phyloP scores from a whole-genome alignment of 2,113 vertebrate species.

The Hucho hucho region DNA sequence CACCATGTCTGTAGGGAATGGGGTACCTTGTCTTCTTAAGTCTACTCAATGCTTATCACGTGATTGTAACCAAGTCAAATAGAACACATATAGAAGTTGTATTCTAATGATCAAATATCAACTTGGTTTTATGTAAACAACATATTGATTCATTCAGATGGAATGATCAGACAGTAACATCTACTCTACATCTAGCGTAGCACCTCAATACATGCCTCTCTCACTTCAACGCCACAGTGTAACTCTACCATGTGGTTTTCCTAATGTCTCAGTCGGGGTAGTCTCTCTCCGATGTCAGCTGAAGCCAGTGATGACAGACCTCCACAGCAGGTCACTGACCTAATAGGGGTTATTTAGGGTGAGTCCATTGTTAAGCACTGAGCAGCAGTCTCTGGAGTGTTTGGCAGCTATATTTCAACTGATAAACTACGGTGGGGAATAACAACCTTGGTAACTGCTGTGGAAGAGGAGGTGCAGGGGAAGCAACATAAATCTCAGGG shows the following conservation, averaged over 20 bases:
- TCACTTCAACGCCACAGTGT: neutral
- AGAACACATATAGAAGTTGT: neutral
- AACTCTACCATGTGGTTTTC: slow-evolving; percentile 42
- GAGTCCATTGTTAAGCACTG: slow-evolving; percentile 57
- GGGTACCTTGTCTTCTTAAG: neutral
- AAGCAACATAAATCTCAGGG: slow-evolving; percentile 57
- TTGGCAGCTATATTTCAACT: slow-evolving; percentile 52
- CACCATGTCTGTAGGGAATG: neutral
- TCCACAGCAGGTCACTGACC: slow-evolving; percentile 47
- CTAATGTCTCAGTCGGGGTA: slow-evolving; percentile 37
- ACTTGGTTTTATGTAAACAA: neutral
- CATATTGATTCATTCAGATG: neutral
- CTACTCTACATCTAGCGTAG: neutral
- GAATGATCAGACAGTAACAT: neutral
- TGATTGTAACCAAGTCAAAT: neutral
- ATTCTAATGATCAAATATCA: neutral
- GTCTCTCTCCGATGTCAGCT: slow-evolving; percentile 32
- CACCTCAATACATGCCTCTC: neutral
- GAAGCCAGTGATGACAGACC: slow-evolving; percentile 52
- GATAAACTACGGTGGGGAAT: slow-evolving; percentile 52
- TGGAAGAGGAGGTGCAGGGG: slow-evolving; percentile 29
- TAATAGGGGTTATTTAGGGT: slow-evolving; percentile 59
- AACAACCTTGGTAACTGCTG: slow-evolving; percentile 19
- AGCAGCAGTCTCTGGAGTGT: slow-evolving; percentile 33
- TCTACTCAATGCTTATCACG: neutral